phyloP scores from a whole-genome alignment of 2,888 invertebrate genomes.

The Agrotis exclamationis region DNA sequence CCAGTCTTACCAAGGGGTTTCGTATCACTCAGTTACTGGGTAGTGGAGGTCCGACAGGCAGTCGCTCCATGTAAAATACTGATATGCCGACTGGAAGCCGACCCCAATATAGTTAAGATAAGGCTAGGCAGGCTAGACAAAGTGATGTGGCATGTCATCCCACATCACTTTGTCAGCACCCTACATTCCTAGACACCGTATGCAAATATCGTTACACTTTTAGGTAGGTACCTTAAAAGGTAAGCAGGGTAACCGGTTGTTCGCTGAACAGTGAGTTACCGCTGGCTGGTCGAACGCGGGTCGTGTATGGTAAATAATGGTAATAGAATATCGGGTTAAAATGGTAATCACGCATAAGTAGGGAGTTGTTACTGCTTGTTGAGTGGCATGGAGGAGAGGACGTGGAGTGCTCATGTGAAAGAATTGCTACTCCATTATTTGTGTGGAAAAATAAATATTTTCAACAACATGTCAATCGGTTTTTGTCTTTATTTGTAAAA shows the following conservation, averaged over 20 bases:
- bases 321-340: constrained; percentile 56
- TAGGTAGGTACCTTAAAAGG: constrained; percentile 47
- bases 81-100: no score
- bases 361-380: constrained; percentile 29
- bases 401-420: constrained; percentile 11
- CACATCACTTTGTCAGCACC: constrained; percentile 17
- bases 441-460: neutral
- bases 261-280: constrained; percentile 44
- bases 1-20: no score
- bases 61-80: no score
- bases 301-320: constrained; percentile 59
- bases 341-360: constrained; percentile 52
- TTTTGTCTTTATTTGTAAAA: neutral
- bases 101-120: no score
- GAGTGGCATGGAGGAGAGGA: constrained; percentile 4
- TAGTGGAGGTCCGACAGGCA: no score
- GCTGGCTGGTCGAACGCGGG: constrained; percentile 21
- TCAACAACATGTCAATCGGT: neutral
- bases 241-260: constrained; percentile 46
- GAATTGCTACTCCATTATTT: neutral
- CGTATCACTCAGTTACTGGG: no score
- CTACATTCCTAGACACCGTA: constrained; percentile 36
- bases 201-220: constrained; percentile 55
- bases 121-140: no score
- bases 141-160: neutral